Evolutionary conservation across 2,113 vertebrate genomes (phyloP).

Genomic region (Hippocampus barbouri): DNA sequence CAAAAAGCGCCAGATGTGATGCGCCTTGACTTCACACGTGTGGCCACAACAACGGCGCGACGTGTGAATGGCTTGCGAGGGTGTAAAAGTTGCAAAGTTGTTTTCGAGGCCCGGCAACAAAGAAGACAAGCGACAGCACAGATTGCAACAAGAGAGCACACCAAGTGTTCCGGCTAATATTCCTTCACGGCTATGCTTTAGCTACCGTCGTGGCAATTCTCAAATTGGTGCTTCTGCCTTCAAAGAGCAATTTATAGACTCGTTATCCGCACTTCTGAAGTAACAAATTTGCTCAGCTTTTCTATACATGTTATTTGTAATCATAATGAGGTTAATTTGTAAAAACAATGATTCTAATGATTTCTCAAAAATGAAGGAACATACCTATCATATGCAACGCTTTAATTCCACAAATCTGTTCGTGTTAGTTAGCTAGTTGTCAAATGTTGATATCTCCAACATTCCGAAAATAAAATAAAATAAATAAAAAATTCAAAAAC

Average conservation of each 20-base stretch:
- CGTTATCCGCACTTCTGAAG: neutral
- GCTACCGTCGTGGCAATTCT: neutral
- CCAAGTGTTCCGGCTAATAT: neutral
- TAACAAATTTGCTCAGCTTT: too few relatives aligned
- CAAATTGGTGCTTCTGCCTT: neutral
- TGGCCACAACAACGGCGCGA: neutral
- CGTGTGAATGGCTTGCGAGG: neutral
- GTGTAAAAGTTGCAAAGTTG: conserved; percentile 1
- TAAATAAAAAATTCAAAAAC: too few relatives aligned
- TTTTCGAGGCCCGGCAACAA: neutral
- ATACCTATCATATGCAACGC: too few relatives aligned
- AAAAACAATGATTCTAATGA: too few relatives aligned
- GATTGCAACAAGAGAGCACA: neutral
- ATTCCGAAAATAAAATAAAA: too few relatives aligned
- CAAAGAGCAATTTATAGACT: neutral
- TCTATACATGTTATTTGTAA: too few relatives aligned
- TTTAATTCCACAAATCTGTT: too few relatives aligned
- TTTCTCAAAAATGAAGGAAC: too few relatives aligned
- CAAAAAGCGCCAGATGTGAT: neutral
- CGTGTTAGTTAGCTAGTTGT: too few relatives aligned
- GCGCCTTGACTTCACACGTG: conserved; percentile 3
- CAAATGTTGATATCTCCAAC: too few relatives aligned
- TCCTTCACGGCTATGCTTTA: neutral
- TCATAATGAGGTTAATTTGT: too few relatives aligned
- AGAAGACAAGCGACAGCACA: neutral